Conservation (phyloP, 1,140 invertebrate species). For the Drosophila ficusphila region DNA sequence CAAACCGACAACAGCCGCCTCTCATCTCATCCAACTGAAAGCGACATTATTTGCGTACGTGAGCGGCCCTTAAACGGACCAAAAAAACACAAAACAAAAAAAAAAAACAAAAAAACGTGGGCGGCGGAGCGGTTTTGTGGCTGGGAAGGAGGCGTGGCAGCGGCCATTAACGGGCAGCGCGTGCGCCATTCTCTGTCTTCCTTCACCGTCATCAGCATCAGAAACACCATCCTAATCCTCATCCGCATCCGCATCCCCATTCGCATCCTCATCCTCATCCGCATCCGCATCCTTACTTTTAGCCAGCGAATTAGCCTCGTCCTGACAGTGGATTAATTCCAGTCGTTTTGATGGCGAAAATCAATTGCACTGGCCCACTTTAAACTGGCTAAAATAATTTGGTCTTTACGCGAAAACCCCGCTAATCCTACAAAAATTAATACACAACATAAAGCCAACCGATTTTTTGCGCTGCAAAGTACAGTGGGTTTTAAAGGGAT, state of each 20-base stretch:
- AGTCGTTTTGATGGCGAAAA: slow-evolving; percentile 40
- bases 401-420: slow-evolving; percentile 8
- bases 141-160: slow-evolving; percentile 14
- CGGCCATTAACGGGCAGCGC: slow-evolving; percentile 55
- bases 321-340: slow-evolving; percentile 45
- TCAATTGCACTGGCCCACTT: slow-evolving; percentile 33
- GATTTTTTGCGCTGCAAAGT: not conserved
- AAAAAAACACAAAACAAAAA: too few relatives aligned
- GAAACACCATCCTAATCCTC: not conserved
- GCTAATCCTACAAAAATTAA: slow-evolving; percentile 33
- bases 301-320: not conserved
- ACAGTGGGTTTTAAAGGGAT: not conserved
- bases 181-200: slow-evolving; percentile 58
- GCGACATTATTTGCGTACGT: slow-evolving; percentile 62
- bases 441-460: slow-evolving; percentile 15
- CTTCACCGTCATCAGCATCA: slow-evolving; percentile 24
- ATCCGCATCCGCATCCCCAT: not conserved
- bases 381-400: slow-evolving; percentile 32
- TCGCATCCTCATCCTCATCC: not conserved
- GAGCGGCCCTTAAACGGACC: slow-evolving; percentile 47
- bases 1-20: slow-evolving; percentile 49
- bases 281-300: not conserved
- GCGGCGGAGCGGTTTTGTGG: not conserved
- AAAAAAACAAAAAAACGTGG: not conserved
- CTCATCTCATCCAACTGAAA: slow-evolving; percentile 42